Evolutionary conservation across 2,113 vertebrate species (phyloP).

Genomic region (Actenoides hombroni): DNA sequence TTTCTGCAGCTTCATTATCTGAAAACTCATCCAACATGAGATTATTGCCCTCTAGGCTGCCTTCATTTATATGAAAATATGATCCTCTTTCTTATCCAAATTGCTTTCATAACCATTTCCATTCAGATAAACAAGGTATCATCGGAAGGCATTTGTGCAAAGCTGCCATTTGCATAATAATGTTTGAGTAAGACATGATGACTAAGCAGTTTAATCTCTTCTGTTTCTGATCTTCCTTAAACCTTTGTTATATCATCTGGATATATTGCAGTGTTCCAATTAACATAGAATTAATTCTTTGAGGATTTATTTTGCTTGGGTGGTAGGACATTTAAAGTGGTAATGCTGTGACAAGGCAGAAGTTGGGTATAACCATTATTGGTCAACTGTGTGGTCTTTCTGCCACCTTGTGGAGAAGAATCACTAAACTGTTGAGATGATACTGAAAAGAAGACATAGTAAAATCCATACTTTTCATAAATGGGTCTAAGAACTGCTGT

Average conservation of each 20-base stretch:
- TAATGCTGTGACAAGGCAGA: neutral
- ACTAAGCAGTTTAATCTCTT: constrained; percentile 38
- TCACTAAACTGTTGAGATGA: constrained; percentile 29
- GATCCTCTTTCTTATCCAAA: neutral
- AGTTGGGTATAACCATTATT: neutral
- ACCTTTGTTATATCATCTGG: neutral
- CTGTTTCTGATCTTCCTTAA: neutral
- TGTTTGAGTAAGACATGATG: neutral
- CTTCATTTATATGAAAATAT: neutral
- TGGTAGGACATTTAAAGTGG: neutral
- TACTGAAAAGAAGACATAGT: neutral
- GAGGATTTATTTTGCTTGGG: neutral
- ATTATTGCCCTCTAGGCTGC: neutral
- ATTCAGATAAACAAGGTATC: constrained; percentile 5
- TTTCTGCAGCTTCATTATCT: neutral
- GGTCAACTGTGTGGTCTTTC: constrained; percentile 65
- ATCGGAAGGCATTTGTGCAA: neutral
- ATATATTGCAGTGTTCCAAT: neutral
- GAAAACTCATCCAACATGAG: neutral
- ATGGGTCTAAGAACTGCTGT: neutral
- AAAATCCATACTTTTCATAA: neutral
- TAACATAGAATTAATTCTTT: neutral
- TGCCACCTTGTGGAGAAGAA: constrained; percentile 73
- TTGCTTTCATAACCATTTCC: neutral
- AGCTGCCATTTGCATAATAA: constrained; percentile 16